phyloP scores from a whole-genome alignment of 2,888 invertebrate genomes.

The Theristus sp. region DNA sequence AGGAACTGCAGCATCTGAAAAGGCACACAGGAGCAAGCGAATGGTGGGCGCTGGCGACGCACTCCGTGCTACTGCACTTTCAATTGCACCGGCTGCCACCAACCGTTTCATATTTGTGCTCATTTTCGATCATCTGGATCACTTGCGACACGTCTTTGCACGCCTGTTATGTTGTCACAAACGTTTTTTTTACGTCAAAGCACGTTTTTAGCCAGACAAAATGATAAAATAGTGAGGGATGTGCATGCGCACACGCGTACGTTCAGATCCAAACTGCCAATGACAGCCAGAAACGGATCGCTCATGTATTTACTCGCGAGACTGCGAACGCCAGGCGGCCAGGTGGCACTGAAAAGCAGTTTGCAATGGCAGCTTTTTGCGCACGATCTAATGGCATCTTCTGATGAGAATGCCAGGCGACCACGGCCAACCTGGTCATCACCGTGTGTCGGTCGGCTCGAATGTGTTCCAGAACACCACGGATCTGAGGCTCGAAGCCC shows the following conservation, averaged over 20 bases:
- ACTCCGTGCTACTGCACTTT: too few relatives aligned
- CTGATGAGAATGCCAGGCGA: background rate
- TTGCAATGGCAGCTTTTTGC: too few relatives aligned
- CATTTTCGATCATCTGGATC: conserved; percentile 52
- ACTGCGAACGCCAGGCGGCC: conserved; percentile 69
- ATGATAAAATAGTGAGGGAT: too few relatives aligned
- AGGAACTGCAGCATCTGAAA: background rate
- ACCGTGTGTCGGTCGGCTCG: conserved; percentile 79
- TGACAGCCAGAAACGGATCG: conserved; percentile 70
- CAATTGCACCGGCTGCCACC: too few relatives aligned
- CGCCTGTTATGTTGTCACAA: conserved; percentile 36
- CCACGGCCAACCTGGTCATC: conserved; percentile 62
- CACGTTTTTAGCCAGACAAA: too few relatives aligned
- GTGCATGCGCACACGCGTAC: too few relatives aligned
- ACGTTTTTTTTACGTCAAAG: background rate
- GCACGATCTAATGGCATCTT: too few relatives aligned
- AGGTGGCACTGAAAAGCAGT: conserved; percentile 69
- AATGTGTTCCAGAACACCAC: background rate
- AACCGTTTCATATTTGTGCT: conserved; percentile 48
- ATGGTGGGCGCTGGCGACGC: too few relatives aligned
- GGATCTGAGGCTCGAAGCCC: conserved; percentile 44
- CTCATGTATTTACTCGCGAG: conserved; percentile 69
- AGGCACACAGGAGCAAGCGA: too few relatives aligned
- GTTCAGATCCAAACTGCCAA: conserved; percentile 63
- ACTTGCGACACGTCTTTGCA: conserved; percentile 67